Conservation (phyloP, 2,113 vertebrate species). For the Gambusia affinis region DNA sequence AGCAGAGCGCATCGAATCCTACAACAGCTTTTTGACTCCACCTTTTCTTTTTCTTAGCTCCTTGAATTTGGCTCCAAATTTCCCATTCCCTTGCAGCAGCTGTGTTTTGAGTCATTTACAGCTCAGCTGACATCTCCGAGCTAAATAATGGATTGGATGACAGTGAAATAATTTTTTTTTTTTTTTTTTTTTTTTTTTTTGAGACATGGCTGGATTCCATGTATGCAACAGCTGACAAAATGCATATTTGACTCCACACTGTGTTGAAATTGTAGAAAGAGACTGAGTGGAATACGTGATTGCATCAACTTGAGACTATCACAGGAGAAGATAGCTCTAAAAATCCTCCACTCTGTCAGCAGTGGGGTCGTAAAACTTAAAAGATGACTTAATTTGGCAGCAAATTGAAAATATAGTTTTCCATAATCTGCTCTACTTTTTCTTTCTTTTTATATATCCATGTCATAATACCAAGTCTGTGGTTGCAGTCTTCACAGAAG, state of each 20-base stretch:
- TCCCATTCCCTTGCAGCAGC: constrained; percentile 64
- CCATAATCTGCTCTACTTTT: background rate
- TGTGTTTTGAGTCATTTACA: constrained; percentile 74
- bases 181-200: constrained; percentile 32
- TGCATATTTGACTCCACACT: constrained; percentile 29
- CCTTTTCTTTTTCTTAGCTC: constrained; percentile 48
- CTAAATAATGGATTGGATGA: constrained; percentile 63
- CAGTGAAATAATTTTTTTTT: constrained; percentile 62
- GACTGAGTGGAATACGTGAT: constrained; percentile 10
- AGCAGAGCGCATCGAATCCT: constrained; percentile 67
- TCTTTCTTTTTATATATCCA: background rate
- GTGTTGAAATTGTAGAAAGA: constrained; percentile 40
- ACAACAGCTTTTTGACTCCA: constrained; percentile 64
- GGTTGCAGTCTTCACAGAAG: background rate
- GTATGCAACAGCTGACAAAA: constrained; percentile 61
- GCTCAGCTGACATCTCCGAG: constrained; percentile 62
- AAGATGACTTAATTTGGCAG: background rate
- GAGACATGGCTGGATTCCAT: constrained; percentile 20
- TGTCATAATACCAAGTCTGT: background rate
- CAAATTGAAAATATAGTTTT: constrained; percentile 5
- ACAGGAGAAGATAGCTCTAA: constrained; percentile 3
- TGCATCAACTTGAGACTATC: constrained; percentile 11
- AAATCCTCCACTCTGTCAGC: background rate
- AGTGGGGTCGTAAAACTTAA: background rate
- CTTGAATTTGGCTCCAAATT: constrained; percentile 58